phyloP scores from a whole-genome alignment of 1,140 invertebrate species.

The Oryctes rhinoceros region DNA sequence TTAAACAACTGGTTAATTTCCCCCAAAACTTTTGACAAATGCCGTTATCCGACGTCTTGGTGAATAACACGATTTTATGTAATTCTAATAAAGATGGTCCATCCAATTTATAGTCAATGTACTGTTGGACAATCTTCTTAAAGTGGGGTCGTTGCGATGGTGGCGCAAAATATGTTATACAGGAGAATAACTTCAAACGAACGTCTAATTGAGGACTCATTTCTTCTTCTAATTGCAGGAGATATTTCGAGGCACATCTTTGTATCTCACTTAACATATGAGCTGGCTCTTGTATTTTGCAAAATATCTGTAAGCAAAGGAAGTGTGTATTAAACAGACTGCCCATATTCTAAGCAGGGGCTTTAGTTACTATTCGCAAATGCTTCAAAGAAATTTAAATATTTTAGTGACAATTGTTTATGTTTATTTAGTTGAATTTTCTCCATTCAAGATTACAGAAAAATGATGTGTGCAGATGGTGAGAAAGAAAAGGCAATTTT shows the following conservation, averaged over 20 bases:
- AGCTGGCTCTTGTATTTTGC: conserved; percentile 57
- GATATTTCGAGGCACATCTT: conserved; percentile 51
- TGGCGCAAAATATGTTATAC: conserved; percentile 52
- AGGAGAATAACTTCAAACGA: conserved; percentile 51
- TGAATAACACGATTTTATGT: conserved; percentile 59
- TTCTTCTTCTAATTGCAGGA: conserved; percentile 52
- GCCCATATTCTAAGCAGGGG: too few species aligned
- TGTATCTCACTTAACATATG: conserved; percentile 53
- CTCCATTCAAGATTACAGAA: too few species aligned
- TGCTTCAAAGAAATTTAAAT: too few species aligned
- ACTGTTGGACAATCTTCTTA: conserved; percentile 54
- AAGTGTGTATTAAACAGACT: not conserved
- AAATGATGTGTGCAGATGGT: too few species aligned
- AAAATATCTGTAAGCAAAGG: conserved; percentile 51
- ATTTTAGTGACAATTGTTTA: too few species aligned
- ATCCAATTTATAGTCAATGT: conserved; percentile 51
- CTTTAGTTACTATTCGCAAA: too few species aligned
- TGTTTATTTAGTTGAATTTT: too few species aligned
- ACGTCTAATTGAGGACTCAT: conserved; percentile 36
- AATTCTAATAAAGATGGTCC: conserved; percentile 52
- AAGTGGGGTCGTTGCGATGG: conserved; percentile 58
- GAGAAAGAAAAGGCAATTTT: too few species aligned
- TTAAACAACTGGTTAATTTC: conserved; percentile 47
- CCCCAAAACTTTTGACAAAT: conserved; percentile 62
- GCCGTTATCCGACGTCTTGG: conserved; percentile 61